Percentiles rank a stretch among this genome's conserved stretches.
Evolutionary conservation across 2,888 invertebrate genomes (phyloP).

Genomic region (Sepiola atlantica): DNA sequence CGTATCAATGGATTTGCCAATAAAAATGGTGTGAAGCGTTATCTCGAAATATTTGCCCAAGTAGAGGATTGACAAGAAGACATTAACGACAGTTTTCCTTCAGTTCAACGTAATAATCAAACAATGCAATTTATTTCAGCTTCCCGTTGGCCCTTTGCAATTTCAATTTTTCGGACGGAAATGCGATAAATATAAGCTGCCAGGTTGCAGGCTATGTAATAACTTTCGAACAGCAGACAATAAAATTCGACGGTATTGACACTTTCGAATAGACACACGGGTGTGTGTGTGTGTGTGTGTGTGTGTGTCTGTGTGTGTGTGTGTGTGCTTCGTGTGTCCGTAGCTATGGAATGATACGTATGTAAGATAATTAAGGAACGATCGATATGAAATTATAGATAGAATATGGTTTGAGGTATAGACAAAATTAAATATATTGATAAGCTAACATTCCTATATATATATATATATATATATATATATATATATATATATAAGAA

Average conservation of each 20-base stretch:
- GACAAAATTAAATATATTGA: no score
- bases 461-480: no score
- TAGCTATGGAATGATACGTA: no score
- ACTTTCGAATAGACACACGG: neutral
- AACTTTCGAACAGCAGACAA: neutral
- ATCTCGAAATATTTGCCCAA: no score
- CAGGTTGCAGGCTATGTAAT: neutral
- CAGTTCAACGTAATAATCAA: neutral
- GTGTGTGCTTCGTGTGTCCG: neutral
- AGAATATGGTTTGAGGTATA: no score
- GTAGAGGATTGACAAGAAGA: neutral
- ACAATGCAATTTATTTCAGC: conserved; percentile 2
- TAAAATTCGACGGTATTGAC: neutral
- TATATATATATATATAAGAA: no score
- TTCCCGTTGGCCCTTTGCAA: neutral
- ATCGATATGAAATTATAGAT: no score
- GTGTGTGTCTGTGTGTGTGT: neutral
- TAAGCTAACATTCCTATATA: no score
- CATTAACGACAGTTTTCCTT: neutral
- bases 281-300: no score
- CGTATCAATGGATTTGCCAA: no score
- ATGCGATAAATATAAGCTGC: neutral
- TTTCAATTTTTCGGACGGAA: neutral
- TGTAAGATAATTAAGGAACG: no score
- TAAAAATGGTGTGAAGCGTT: no score